Evolutionary conservation across 2,113 vertebrate genomes (phyloP), one percentile per base, ranked within the genome.

Genomic region (Prochilodus magdalenae): DNA sequence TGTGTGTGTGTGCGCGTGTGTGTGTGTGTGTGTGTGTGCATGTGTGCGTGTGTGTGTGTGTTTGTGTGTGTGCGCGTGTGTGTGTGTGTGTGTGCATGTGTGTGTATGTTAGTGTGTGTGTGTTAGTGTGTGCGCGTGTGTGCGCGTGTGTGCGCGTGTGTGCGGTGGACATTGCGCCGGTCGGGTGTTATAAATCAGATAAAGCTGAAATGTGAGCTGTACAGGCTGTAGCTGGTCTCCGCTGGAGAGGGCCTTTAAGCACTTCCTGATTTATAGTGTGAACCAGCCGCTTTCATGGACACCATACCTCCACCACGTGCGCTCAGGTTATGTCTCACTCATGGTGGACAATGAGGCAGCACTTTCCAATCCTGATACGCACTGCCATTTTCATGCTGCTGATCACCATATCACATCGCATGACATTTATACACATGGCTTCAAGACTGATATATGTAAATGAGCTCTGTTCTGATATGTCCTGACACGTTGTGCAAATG

Each of bases 251-350:
- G 30, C 16, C 66, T n/a, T 70, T 51, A 81, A 72, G 79, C 51
- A 51, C 70, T 27, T 65, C 59, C 63, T 71, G 73, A 59, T 53
- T 13, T 49, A 15, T 20, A 20, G 73, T 49, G 67, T 30, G 86
- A 80, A 65, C 40, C 80, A 55, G 51, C 55, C 12, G 7, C 8
- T 29, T 82, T 59, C 22, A 67, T 67, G 72, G 72, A 84, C 77
- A 82, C 73, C 14, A 69, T 26, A 65, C 73, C 53, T 78, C 80
- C 77, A 63, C 74, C 80, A 86, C 67, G 57, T 80, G 82, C 76
- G 75, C 59, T 75, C 29, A 60, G 73, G 26, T 49, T 20, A 65
- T 36, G 22, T 79, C 36, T 75, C 27, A 16, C 60, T 63, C 2
- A 18, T 1, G 18, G 53, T 20, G 18, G 13, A 7, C 53, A 20